Conservation (phyloP, 2,888 invertebrate species). For the Hyposoter didymator region DNA sequence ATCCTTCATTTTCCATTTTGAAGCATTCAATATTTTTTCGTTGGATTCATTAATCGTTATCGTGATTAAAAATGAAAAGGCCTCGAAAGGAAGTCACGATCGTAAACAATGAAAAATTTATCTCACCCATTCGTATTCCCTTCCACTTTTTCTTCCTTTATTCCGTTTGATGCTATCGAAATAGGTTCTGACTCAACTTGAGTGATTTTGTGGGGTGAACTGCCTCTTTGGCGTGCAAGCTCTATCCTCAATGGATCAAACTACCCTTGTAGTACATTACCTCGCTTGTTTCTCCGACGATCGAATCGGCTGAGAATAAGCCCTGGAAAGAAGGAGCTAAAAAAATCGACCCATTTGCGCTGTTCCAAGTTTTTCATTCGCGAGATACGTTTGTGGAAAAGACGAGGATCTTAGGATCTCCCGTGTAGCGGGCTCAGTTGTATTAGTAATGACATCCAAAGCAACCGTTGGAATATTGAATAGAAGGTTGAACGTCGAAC, state of each 20-base stretch:
- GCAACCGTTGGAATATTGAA: conserved; percentile 10
- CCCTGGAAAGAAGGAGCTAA: conserved; percentile 16
- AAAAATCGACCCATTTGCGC: conserved; percentile 39
- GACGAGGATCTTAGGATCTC: background rate
- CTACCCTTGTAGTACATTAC: conserved; percentile 1
- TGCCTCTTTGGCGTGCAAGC: background rate
- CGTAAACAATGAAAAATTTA: background rate
- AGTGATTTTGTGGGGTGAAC: background rate
- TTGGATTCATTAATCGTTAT: background rate
- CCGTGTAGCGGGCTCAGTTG: background rate
- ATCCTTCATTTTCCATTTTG: background rate
- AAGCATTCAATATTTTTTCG: background rate
- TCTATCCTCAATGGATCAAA: background rate
- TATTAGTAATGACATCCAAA: background rate
- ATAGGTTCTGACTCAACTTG: background rate
- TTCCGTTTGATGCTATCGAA: background rate
- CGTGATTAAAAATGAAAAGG: background rate
- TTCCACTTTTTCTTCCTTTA: background rate
- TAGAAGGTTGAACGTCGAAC: conserved; percentile 30
- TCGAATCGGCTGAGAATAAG: background rate
- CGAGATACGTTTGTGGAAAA: background rate
- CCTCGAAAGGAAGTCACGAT: background rate
- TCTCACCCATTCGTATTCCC: background rate
- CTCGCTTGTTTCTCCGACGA: background rate
- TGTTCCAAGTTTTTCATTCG: background rate